Conservation (phyloP, 1,140 invertebrate genomes). For the Calosoma granatense region DNA sequence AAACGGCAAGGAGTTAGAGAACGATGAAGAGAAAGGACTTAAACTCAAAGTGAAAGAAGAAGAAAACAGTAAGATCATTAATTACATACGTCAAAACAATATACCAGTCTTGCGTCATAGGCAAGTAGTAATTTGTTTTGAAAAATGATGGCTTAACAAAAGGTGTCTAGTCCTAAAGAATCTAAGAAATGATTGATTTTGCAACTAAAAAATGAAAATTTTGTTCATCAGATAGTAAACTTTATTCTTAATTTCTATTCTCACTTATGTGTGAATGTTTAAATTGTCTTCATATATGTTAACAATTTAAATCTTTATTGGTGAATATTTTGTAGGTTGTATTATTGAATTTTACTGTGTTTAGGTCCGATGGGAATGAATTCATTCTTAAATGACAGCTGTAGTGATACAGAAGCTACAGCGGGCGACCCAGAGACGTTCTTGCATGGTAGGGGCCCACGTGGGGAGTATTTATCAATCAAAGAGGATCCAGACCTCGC, state of each 20-base stretch:
- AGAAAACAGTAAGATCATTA: conserved; percentile 40
- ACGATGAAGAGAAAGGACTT: conserved; percentile 30
- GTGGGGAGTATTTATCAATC: conserved; percentile 33
- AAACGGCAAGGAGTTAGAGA: conserved; percentile 35
- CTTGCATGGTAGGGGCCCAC: conserved; percentile 13
- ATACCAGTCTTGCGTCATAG: not conserved
- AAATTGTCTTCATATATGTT: too few relatives aligned
- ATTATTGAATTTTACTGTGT: too few relatives aligned
- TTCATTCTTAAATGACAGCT: conserved; percentile 38
- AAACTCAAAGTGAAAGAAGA: conserved; percentile 45
- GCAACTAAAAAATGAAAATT: too few relatives aligned
- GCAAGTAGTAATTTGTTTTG: not conserved
- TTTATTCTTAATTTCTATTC: too few relatives aligned
- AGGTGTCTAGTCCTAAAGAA: too few relatives aligned
- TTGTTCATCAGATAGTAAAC: too few relatives aligned
- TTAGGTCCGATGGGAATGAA: conserved; percentile 34
- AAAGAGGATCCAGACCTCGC: conserved; percentile 27
- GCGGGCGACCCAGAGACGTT: conserved; percentile 21
- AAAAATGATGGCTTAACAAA: not conserved
- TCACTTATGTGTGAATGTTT: too few relatives aligned
- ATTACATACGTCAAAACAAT: not conserved
- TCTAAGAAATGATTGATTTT: too few relatives aligned
- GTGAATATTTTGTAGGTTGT: too few relatives aligned
- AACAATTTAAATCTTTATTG: too few relatives aligned
- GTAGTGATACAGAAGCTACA: conserved; percentile 38